A percentile compares a stretch with the other conserved stretches of the same genome.
These are phyloP conservation scores for Drosophila limbata DNA, from an alignment of 2,888 invertebrate genomes.

Conservation along the genomic window DNA sequence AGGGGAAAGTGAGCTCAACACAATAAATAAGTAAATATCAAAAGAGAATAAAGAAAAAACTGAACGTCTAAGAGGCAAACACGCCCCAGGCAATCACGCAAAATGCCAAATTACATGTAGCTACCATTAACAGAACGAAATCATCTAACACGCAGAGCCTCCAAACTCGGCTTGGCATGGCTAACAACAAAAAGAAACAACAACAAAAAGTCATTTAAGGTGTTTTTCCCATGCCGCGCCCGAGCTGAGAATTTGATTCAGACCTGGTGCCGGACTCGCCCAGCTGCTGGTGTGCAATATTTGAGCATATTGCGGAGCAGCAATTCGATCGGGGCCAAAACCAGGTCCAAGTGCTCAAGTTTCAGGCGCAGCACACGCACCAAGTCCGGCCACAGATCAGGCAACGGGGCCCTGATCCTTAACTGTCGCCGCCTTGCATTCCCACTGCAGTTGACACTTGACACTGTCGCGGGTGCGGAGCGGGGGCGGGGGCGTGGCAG, in stretches of 20 bases:
- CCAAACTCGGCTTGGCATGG: slow-evolving; percentile 14
- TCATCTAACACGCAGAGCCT: slow-evolving; percentile 74
- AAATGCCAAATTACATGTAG: slow-evolving; percentile 76
- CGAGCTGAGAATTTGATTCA: slow-evolving; percentile 10
- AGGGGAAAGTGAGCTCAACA: slow-evolving; percentile 59
- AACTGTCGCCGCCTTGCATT: slow-evolving; percentile 27
- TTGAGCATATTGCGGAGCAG: slow-evolving; percentile 29
- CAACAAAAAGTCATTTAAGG: slow-evolving; percentile 74
- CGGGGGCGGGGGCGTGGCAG: slow-evolving; percentile 31
- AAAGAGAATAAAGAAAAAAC: slow-evolving; percentile 26
- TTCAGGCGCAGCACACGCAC: slow-evolving; percentile 54
- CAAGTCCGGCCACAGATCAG: slow-evolving; percentile 40
- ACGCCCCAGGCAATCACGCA: slow-evolving; percentile 83
- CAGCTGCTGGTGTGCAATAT: slow-evolving; percentile 36
- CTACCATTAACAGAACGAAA: slow-evolving; percentile 74
- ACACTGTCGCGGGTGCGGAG: slow-evolving; percentile 47
- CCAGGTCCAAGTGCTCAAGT: slow-evolving; percentile 49
- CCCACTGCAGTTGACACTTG: slow-evolving; percentile 56
- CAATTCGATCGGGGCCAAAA: slow-evolving; percentile 55
- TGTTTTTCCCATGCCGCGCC: slow-evolving; percentile 70
- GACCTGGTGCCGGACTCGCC: slow-evolving; percentile 3
- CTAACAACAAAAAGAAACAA: slow-evolving; percentile 28
- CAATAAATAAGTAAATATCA: slow-evolving; percentile 39
- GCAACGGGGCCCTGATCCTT: slow-evolving; percentile 39
- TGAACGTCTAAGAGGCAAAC: slow-evolving; percentile 64